Conservation (phyloP, 2,888 invertebrate species). For the Pseudolycoriella hygida region DNA sequence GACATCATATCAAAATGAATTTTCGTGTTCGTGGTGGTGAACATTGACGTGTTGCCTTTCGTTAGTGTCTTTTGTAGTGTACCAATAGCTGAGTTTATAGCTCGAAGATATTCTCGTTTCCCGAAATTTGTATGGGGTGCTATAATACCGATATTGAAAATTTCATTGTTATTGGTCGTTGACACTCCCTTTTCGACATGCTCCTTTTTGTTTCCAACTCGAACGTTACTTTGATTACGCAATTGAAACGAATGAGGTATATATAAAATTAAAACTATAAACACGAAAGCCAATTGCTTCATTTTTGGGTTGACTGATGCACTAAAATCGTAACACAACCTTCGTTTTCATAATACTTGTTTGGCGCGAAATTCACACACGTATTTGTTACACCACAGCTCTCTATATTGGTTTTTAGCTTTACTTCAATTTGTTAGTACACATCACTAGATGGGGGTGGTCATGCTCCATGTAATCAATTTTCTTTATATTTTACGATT, state of each 20-base stretch:
- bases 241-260: not conserved
- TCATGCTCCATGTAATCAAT: too few relatives aligned
- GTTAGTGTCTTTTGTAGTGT: conserved; percentile 38
- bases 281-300: not conserved
- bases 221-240: not conserved
- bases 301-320: too few relatives aligned
- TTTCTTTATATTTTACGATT: too few relatives aligned
- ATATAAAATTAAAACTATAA: not conserved
- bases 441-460: too few relatives aligned
- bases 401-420: too few relatives aligned
- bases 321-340: too few relatives aligned
- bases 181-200: not conserved
- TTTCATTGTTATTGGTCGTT: too few relatives aligned
- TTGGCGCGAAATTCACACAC: too few relatives aligned
- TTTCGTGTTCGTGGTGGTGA: conserved; percentile 41
- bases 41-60: conserved; percentile 42
- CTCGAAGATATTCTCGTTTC: conserved; percentile 45
- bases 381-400: too few relatives aligned
- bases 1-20: conserved; percentile 49
- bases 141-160: conserved; percentile 24
- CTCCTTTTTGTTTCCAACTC: not conserved
- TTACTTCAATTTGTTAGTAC: too few relatives aligned
- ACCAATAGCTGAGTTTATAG: conserved; percentile 42
- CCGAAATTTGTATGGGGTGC: conserved; percentile 31
- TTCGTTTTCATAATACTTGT: too few relatives aligned